Evolutionary conservation across 2,797 vertebrate genomes (phyloP).

Genomic region (Chelon auratus): DNA sequence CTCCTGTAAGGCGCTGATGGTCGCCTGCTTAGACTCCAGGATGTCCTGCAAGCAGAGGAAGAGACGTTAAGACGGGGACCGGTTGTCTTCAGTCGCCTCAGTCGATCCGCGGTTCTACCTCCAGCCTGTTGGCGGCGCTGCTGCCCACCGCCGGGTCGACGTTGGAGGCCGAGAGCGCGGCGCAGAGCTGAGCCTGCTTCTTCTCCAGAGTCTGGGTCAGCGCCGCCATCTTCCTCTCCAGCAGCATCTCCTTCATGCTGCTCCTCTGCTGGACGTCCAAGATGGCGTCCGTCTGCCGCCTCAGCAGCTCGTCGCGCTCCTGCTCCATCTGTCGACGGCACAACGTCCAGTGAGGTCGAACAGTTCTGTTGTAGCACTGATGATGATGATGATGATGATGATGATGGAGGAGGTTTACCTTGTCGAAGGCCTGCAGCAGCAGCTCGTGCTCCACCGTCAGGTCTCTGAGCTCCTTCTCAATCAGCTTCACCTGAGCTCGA

Average conservation of each 20-base stretch:
- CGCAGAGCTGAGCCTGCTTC: constrained; percentile 54
- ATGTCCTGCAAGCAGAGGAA: constrained; percentile 34
- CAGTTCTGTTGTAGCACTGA: too few species aligned
- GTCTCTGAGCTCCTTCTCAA: constrained; percentile 44
- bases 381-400: too few species aligned
- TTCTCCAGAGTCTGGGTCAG: constrained; percentile 36
- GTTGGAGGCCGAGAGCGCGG: not conserved
- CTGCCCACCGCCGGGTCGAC: not conserved
- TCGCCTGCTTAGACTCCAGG: constrained; percentile 7
- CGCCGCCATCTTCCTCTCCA: constrained; percentile 55
- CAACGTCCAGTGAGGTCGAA: too few species aligned
- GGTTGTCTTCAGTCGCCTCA: too few species aligned
- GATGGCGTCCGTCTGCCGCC: constrained; percentile 47
- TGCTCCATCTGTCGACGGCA: constrained; percentile 45
- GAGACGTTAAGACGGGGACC: too few species aligned
- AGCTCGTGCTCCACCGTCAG: constrained; percentile 50
- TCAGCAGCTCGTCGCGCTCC: constrained; percentile 68
- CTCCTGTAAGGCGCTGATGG: constrained; percentile 1
- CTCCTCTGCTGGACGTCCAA: constrained; percentile 58
- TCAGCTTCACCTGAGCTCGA: constrained; percentile 28
- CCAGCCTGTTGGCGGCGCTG: constrained; percentile 1
- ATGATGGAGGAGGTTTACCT: constrained; percentile 34
- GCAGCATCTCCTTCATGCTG: constrained; percentile 47
- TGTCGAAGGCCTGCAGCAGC: constrained; percentile 59
- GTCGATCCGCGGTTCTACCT: not conserved